Evolutionary conservation across 2,888 invertebrate genomes (phyloP).

Genomic region (Sialis fuliginosa): DNA sequence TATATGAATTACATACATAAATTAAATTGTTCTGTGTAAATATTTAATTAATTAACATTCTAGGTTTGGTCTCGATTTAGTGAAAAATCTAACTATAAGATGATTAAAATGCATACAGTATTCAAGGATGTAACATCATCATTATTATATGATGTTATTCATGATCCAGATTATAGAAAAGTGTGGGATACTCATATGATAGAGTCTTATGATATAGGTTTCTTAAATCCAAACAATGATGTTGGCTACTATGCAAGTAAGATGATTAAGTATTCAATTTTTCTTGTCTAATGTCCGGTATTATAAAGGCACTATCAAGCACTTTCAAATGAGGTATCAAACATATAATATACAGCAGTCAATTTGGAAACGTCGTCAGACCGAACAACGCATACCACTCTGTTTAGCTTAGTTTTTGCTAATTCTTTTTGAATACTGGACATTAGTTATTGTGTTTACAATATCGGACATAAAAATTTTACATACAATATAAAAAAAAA

Average conservation of each 20-base stretch:
- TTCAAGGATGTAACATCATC: constrained; percentile 58
- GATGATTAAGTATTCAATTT: constrained; percentile 17
- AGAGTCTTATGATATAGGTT: constrained; percentile 71
- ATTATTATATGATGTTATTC: constrained; percentile 72
- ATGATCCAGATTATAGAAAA: constrained; percentile 75
- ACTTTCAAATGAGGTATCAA: too few species aligned
- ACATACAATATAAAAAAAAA: neutral
- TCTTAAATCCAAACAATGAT: constrained; percentile 83
- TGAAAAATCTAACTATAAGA: constrained; percentile 35
- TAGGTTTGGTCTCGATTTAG: constrained; percentile 42
- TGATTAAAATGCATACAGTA: constrained; percentile 45
- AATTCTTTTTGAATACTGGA: too few species aligned
- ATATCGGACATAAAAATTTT: neutral
- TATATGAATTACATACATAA: neutral
- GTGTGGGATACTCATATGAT: constrained; percentile 87
- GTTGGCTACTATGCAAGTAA: constrained; percentile 82
- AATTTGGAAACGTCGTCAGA: too few species aligned
- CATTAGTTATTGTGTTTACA: too few species aligned
- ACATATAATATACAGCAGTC: too few species aligned
- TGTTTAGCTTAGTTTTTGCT: too few species aligned
- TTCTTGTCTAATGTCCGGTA: neutral
- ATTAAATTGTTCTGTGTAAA: too few species aligned
- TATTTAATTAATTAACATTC: constrained; percentile 2
- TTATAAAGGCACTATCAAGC: too few species aligned
- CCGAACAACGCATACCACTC: too few species aligned